These are phyloP conservation scores for Ophion costatus DNA, from an alignment of 2,888 invertebrate species.

Conservation along the genomic window DNA sequence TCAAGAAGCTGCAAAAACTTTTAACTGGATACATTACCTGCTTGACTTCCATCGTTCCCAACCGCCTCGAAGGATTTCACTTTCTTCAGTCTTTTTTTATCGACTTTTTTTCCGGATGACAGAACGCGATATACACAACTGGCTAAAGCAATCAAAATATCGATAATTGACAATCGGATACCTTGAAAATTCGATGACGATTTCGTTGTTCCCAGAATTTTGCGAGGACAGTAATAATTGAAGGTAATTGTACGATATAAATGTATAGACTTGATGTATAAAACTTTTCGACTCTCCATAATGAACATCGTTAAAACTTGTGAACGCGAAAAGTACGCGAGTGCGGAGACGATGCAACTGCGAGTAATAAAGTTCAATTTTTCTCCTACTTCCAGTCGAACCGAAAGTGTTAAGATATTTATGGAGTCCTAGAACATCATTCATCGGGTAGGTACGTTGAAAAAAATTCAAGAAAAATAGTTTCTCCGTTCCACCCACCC, in stretches of 20 bases:
- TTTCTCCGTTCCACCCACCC: slow-evolving; percentile 15
- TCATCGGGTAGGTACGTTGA: slow-evolving; percentile 22
- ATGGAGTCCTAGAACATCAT: slow-evolving; percentile 45
- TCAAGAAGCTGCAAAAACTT: slow-evolving; percentile 78
- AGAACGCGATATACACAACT: no score
- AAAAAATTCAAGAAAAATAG: slow-evolving; percentile 1
- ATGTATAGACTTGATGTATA: slow-evolving; percentile 12
- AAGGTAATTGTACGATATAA: background rate
- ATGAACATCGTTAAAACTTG: slow-evolving; percentile 58
- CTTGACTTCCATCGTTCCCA: slow-evolving; percentile 75
- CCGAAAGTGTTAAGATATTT: slow-evolving; percentile 37
- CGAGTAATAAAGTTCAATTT: slow-evolving; percentile 10
- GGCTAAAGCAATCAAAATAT: no score
- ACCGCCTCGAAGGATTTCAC: slow-evolving; percentile 27
- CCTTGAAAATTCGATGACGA: background rate
- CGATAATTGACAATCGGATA: no score
- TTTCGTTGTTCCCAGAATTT: background rate
- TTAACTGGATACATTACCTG: slow-evolving; percentile 82
- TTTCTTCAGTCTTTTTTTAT: slow-evolving; percentile 33
- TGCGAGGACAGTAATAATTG: background rate
- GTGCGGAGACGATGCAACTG: slow-evolving; percentile 15
- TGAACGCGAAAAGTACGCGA: slow-evolving; percentile 1
- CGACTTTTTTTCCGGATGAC: background rate
- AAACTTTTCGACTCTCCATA: slow-evolving; percentile 36
- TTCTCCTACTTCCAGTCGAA: slow-evolving; percentile 18